Evolutionary conservation across 2,888 invertebrate species (phyloP), one percentile per base, ranked within the genome.

Genomic region (Lepetodrilus schrolli): DNA sequence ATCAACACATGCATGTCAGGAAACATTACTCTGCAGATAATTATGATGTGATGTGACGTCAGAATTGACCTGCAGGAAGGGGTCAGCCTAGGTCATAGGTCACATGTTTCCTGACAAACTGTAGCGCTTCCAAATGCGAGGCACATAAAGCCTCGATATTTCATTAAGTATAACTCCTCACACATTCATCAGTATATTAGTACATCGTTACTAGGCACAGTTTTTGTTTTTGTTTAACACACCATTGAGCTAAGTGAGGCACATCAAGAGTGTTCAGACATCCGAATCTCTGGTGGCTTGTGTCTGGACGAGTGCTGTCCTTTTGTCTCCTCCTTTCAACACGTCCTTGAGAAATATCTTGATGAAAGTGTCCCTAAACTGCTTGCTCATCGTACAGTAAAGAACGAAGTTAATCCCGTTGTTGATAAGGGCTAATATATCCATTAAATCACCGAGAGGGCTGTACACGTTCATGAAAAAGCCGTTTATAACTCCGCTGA

Each of bases 361-460:
- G 13, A 89, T 86, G 75, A 92, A 92, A 2, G 92, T 92, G 75
- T 91, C 89, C 36, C 97, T 93, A 90, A 98, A 98, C 92, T 97
- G 97, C 81, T 95, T 93, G 76, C 96, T 96, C 97, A 98, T 97
- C 70, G 95, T 93, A 87, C 97, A 97, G 90, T 97, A 98, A 34
- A 98, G 92, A 74, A 97, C 94, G 88, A 98, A 98, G 91, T 97
- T 98, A 77, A 97, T 95, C 0, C 96, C 95, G 7, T 96, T 96
- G 91, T 97, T 98, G 84, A 96, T 92, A 74, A 98, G 92, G 1
- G 97, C 96, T 84, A 97, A 90, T 74, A 96, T 94, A 91, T 98
- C 98, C 94, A 97, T 95, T 71, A 96, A 89, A 88, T 97, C 97
- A 3, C 92, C 92, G 21, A 92, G 84, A 7, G 89, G 91, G 10